A percentile compares a stretch with the other conserved stretches of the same genome.
These are phyloP conservation scores for Eurystomus gularis DNA, from an alignment of 2,113 vertebrate species.

Conservation along the genomic window DNA sequence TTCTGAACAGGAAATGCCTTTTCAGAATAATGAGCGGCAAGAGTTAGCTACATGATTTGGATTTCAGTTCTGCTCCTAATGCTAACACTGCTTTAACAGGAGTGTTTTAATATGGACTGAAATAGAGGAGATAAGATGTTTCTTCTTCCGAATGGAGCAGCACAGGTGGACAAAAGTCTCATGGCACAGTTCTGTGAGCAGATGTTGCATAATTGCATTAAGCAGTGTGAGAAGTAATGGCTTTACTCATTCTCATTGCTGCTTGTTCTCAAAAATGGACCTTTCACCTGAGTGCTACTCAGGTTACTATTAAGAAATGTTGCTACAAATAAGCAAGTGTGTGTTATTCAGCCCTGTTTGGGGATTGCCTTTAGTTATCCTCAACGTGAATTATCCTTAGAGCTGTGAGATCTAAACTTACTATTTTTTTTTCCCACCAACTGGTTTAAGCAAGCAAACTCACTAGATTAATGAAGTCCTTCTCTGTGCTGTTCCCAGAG, in stretches of 20 bases:
- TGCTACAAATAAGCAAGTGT: background rate
- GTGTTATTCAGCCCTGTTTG: background rate
- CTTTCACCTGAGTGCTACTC: background rate
- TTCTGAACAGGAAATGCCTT: background rate
- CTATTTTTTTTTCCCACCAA: fast-evolving
- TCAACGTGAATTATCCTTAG: background rate
- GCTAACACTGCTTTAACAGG: background rate
- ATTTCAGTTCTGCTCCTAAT: background rate
- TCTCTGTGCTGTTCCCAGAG: background rate
- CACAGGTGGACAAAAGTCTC: background rate
- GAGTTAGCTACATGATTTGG: background rate
- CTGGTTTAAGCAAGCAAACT: background rate
- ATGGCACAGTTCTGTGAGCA: background rate
- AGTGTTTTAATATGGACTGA: background rate
- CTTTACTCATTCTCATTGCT: background rate
- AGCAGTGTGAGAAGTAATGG: background rate
- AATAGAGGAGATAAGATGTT: background rate
- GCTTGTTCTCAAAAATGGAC: background rate
- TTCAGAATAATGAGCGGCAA: background rate
- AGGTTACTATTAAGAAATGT: background rate
- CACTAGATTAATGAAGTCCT: background rate
- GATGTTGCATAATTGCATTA: background rate
- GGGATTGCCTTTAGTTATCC: background rate
- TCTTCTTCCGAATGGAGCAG: background rate
- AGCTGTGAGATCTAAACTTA: background rate